Evolutionary conservation across 64 coral and sea anemone species (phyloP).

Genomic region (Montipora cactus): DNA sequence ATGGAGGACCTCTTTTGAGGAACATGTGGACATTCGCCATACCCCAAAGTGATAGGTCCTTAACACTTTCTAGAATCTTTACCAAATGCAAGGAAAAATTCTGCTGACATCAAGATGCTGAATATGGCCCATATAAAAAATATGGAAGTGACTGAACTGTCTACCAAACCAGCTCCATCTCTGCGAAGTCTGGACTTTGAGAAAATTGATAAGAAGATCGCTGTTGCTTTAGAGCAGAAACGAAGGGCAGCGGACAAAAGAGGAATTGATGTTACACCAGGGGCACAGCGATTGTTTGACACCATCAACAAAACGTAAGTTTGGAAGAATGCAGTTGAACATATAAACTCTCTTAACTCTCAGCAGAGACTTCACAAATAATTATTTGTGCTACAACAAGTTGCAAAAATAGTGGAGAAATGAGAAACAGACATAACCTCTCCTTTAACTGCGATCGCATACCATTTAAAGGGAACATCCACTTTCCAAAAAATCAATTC

Average conservation of each 20-base stretch:
- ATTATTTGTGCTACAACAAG: no score
- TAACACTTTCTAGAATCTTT: slow-evolving; percentile 12
- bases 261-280: slow-evolving; percentile 72
- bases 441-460: no score
- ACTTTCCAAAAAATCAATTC: no score
- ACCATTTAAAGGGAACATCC: no score
- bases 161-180: slow-evolving; percentile 35
- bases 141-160: slow-evolving; percentile 56
- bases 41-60: neutral
- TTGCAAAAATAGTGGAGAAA: no score
- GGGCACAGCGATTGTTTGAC: slow-evolving; percentile 86
- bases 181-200: slow-evolving; percentile 68
- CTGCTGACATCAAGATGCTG: slow-evolving; percentile 80
- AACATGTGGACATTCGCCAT: neutral
- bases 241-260: slow-evolving; percentile 70
- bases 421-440: no score
- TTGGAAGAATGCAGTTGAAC: neutral
- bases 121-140: slow-evolving; percentile 81
- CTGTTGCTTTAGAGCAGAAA: slow-evolving; percentile 47
- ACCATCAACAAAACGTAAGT: slow-evolving; percentile 89
- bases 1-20: no score
- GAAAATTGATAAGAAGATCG: slow-evolving; percentile 79
- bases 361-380: no score
- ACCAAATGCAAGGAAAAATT: slow-evolving; percentile 63
- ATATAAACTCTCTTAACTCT: no score